Evolutionary conservation across 2,888 invertebrate genomes (phyloP), one percentile per base, ranked within the genome.

Genomic region (Latrodectus hesperus): DNA sequence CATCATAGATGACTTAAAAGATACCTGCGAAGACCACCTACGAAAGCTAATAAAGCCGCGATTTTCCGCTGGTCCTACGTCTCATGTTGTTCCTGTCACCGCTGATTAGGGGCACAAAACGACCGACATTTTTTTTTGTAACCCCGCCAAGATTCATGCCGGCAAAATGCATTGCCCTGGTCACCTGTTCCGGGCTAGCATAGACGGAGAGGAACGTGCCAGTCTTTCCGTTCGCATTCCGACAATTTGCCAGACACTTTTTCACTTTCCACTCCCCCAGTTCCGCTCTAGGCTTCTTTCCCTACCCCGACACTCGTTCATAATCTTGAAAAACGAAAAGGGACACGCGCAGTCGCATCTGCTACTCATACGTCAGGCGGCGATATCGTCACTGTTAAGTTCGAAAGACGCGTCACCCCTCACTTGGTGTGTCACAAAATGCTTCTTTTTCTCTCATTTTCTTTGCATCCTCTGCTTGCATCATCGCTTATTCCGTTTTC

Each of bases 241-340:
- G 74, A 79, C 85, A 85, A 85, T 85, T 85, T 85, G 85, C 85
- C 79, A 85, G 85, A 75, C 85, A 68, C 74, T 60, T 67, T 53
- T 65, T 52, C 14, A 51, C 49, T 73, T 16, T 38, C 75, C 55
- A 14, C 11, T 26, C 55, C 78, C 55, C 26, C 70, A 26, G 11
- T 11, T 26, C 55, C 78, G n/a, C 11, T 16, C 70, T 6, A 11
- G n/a, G n/a, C 12, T 60, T 60, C 12, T n/a, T 60, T 60, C 12
- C 60, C 60, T 11, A n/a, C 38, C 38, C 38, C 38, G 2, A 38
- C 38, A 38, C 38, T 38, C 38, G 38, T n/a, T 60, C 60, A 60
- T n/a, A 60, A 60, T 16, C 60, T 17, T 26, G 9, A 64, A 12
- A 75, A 17, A 64, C 49, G 65, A 49, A 26, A 12, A 17, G 14